A percentile compares a stretch with the other conserved stretches of the same genome.
Evolutionary conservation across 2,113 vertebrate genomes (phyloP).

Genomic region (Platichthys stellatus): DNA sequence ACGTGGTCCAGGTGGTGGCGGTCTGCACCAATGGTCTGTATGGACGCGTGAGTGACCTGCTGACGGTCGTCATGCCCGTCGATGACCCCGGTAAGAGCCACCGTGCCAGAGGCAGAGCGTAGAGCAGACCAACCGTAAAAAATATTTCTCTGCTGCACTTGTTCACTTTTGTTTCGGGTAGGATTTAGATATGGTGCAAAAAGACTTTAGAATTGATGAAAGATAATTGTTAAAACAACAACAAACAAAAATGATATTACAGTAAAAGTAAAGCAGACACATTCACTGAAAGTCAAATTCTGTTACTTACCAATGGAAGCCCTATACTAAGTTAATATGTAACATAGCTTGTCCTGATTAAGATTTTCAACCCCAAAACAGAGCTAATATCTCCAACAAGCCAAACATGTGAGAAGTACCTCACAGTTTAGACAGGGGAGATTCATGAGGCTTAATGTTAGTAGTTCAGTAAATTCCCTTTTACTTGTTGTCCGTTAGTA

Average conservation of each 20-base stretch:
- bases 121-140: neutral
- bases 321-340: no score
- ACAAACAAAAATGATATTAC: no score
- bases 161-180: neutral
- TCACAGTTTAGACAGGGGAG: neutral
- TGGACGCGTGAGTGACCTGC: conserved; percentile 89
- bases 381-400: no score
- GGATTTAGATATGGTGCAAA: neutral
- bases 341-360: no score
- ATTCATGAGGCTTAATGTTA: neutral
- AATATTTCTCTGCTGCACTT: neutral
- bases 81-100: conserved; percentile 89
- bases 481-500: neutral
- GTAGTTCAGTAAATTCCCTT: no score
- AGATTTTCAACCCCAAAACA: no score
- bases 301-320: no score
- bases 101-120: conserved; percentile 23
- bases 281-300: no score
- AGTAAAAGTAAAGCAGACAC: no score
- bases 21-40: conserved; percentile 91
- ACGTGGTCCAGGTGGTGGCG: conserved; percentile 93
- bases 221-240: no score
- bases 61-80: conserved; percentile 88
- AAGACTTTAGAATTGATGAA: no score
- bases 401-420: no score